These are phyloP conservation scores for Pocillopora verrucosa DNA, from an alignment of 64 coral and sea anemone genomes.

Conservation along the genomic window DNA sequence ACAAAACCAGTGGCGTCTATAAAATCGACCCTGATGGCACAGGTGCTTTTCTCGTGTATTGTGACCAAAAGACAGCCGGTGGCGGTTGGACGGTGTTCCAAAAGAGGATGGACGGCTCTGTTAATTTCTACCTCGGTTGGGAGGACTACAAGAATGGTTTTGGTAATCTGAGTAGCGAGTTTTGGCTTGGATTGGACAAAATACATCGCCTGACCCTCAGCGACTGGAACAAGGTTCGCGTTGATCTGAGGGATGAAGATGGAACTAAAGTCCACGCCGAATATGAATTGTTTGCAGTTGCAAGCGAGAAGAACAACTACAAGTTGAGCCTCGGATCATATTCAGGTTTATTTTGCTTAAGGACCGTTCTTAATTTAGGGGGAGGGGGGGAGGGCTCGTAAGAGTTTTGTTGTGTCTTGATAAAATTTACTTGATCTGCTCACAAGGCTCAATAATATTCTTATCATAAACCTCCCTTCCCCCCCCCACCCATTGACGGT, in stretches of 20 bases:
- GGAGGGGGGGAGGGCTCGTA: too few relatives aligned
- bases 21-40: too few relatives aligned
- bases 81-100: not conserved
- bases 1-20: too few relatives aligned
- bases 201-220: not conserved
- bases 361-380: too few relatives aligned
- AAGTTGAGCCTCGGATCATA: not conserved
- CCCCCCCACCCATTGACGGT: too few relatives aligned
- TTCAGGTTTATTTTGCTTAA: not conserved
- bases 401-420: too few relatives aligned
- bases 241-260: not conserved
- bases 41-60: too few relatives aligned
- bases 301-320: not conserved
- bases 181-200: not conserved
- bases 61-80: not conserved
- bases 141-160: not conserved
- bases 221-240: not conserved
- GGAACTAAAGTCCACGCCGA: not conserved
- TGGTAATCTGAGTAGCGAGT: not conserved
- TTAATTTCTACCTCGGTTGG: slow-evolving; percentile 2
- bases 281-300: not conserved
- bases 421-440: too few relatives aligned
- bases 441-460: too few relatives aligned
- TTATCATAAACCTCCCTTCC: too few relatives aligned
- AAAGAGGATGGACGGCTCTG: not conserved